These are phyloP conservation scores for Myotis planiceps DNA, from an alignment of 2,797 vertebrate genomes.

Conservation along the genomic window DNA sequence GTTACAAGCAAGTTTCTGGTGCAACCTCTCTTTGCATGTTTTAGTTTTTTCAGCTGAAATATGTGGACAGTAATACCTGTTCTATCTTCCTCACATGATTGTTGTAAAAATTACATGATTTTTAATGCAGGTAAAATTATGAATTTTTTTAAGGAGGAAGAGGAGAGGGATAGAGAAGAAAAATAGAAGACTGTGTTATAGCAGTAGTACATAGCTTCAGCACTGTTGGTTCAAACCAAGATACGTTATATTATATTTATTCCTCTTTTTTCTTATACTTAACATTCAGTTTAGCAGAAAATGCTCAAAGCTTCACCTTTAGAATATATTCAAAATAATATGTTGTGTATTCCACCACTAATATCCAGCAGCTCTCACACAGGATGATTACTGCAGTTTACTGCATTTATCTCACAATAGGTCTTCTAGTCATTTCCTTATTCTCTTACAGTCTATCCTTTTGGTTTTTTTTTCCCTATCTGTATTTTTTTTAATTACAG, in stretches of 20 bases:
- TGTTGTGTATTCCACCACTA: background rate
- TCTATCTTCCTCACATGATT: background rate
- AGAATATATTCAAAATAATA: background rate
- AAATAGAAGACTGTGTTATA: background rate
- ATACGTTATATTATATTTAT: background rate
- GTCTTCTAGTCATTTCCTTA: background rate
- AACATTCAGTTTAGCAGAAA: background rate
- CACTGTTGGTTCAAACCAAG: background rate
- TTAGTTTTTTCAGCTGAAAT: slow-evolving; percentile 10
- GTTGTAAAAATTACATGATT: slow-evolving; percentile 2
- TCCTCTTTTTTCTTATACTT: background rate
- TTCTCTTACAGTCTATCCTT: background rate
- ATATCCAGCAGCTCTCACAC: background rate
- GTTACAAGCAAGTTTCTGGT: background rate
- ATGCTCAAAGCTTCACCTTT: background rate
- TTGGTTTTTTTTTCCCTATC: background rate
- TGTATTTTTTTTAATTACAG: background rate
- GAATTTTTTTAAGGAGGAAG: background rate
- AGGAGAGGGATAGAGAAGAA: background rate
- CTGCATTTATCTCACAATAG: background rate
- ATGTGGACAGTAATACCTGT: background rate
- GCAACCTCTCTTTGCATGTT: background rate
- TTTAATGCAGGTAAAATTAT: background rate
- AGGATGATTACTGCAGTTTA: background rate
- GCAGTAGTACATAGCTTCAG: background rate